A percentile compares a stretch with the other conserved stretches of the same genome.
phyloP scores from a whole-genome alignment of 2,113 vertebrate species.

The Albula goreensis region DNA sequence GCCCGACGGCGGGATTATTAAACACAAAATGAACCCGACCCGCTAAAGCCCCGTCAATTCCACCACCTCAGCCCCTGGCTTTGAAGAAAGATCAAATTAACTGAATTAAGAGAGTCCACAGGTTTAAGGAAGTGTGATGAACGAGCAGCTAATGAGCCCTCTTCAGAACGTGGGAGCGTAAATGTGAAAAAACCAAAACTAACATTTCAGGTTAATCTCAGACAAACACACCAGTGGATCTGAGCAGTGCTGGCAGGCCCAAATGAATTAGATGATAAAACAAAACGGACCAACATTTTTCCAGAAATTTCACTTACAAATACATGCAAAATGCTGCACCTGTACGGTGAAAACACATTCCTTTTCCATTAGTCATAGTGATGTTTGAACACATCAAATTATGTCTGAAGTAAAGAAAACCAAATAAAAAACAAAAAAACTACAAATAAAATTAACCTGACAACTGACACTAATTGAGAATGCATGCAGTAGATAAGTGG shows the following conservation, averaged over 20 bases:
- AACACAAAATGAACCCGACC: neutral
- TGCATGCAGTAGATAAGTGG: no score
- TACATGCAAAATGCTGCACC: neutral
- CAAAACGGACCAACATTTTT: neutral
- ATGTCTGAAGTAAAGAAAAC: no score
- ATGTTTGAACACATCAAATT: no score
- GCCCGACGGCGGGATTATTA: constrained; percentile 1
- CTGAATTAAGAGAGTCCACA: neutral
- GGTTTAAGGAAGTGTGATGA: neutral
- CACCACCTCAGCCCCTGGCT: neutral
- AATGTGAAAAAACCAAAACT: neutral
- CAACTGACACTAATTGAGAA: no score
- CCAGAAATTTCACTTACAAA: neutral
- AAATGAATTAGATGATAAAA: neutral
- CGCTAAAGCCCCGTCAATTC: neutral
- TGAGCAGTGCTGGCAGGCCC: neutral
- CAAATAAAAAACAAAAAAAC: no score
- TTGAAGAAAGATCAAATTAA: constrained; percentile 2
- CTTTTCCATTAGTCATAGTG: no score
- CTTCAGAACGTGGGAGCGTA: neutral
- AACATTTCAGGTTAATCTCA: neutral
- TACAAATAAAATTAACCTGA: no score
- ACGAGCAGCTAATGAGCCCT: neutral
- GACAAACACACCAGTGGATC: neutral
- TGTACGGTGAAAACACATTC: no score